Base-by-base conservation (phyloP, 2,888 invertebrate species). In the Reticulitermes lucifugus region DNA sequence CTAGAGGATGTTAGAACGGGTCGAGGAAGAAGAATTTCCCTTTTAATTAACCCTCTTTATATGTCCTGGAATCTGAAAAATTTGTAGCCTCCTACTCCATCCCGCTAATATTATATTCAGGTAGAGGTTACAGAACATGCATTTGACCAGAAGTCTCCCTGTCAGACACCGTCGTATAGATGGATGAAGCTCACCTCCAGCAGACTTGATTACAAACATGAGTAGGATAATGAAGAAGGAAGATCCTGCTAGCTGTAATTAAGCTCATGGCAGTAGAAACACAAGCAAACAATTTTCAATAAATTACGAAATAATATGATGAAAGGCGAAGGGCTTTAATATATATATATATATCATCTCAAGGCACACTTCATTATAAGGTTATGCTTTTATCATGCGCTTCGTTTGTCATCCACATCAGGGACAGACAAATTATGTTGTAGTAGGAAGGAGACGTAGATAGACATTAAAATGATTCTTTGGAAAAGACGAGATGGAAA, bases 41-140 rank as follows among this genome's bases (percentile, higher is more conserved):
- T 81, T 81, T 81, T 81, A 81, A 81, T 81, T 81, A 81, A 81
- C 81, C 81, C 81, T 81, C 81, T 81, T 81, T 81, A 81, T 70
- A 70, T 81, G 81, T 81, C 65, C 55, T 81, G 81, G 81, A 81
- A 81, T 81, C 81, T 81, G 81, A 81, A 81, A 81, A 81, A 81
- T 81, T 81, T 70, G 70, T 41, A 65, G 70, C 81, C 81, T 70
- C 70, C 79, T 79, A 79, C 65, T 77, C 46, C 46, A 43, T 6
- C 77, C n/a, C 77, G 3, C 77, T 77, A n/a, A 77, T 77, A 81
- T 81, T 60, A 81, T 81, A 81, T 81, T 81, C 81, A 81, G 81
- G 81, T 81, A 46, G 81, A 77, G 77, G 77, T 77, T 77, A 21
- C 10, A 60, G 70, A 46, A 81, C 22, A 43, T 60, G 81, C 65